Evolutionary conservation across 1,140 invertebrate species (phyloP).

Genomic region (Drosophila micromelanica): DNA sequence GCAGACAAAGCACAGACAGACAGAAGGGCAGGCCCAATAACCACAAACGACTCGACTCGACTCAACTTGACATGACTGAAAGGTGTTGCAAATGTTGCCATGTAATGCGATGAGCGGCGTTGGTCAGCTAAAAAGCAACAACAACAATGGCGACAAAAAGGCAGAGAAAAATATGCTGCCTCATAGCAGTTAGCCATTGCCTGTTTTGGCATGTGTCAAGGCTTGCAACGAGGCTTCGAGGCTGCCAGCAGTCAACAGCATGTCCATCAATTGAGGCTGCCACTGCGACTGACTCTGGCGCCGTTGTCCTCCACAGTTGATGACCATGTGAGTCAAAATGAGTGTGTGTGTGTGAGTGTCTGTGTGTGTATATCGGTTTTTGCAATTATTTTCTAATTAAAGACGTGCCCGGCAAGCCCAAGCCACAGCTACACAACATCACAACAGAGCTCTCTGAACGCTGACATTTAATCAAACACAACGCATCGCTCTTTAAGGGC

Average conservation of each 20-base stretch:
- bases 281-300: slow-evolving; percentile 47
- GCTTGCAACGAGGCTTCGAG: slow-evolving; percentile 43
- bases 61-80: slow-evolving; percentile 67
- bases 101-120: slow-evolving; percentile 60
- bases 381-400: slow-evolving; percentile 83
- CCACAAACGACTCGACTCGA: slow-evolving; percentile 49
- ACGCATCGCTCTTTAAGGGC: slow-evolving; percentile 17
- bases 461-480: slow-evolving; percentile 31
- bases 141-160: slow-evolving; percentile 3
- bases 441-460: slow-evolving; percentile 3
- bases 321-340: slow-evolving; percentile 9
- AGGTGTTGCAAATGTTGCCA: slow-evolving; percentile 78
- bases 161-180: slow-evolving; percentile 51
- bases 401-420: slow-evolving; percentile 65
- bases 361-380: slow-evolving; percentile 39
- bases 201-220: slow-evolving; percentile 83
- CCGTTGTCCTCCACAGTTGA: slow-evolving; percentile 40
- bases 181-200: slow-evolving; percentile 66
- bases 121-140: slow-evolving; percentile 21
- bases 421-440: slow-evolving; percentile 6
- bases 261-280: slow-evolving; percentile 75
- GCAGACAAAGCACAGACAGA: slow-evolving; percentile 45
- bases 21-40: slow-evolving; percentile 21
- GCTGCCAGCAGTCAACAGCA: slow-evolving; percentile 43
- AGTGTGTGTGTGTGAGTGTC: slow-evolving; percentile 24